These are phyloP conservation scores for Stomatorhinus ivindoensis DNA, from an alignment of 2,113 vertebrate genomes.

Conservation along the genomic window DNA sequence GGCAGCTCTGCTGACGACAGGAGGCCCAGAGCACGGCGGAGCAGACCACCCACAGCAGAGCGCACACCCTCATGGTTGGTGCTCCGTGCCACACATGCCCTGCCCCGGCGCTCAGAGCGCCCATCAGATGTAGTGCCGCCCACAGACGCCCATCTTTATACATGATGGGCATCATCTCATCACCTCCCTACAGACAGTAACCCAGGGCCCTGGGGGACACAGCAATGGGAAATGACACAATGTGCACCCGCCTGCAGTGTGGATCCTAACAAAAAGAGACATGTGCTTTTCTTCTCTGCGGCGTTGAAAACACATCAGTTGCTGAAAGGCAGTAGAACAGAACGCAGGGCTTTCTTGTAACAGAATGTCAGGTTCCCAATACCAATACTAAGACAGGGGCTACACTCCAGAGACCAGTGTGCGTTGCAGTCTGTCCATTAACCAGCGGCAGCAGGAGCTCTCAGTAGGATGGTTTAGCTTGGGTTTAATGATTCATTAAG, in stretches of 20 bases:
- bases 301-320: neutral
- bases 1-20: slow-evolving; percentile 35
- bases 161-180: neutral
- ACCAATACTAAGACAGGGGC: neutral
- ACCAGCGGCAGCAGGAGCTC: neutral
- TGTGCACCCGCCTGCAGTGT: slow-evolving; percentile 12
- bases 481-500: slow-evolving; percentile 38
- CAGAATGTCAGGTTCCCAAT: neutral
- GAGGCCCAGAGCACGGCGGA: neutral
- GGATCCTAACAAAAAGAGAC: slow-evolving; percentile 40
- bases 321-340: neutral
- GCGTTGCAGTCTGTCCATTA: neutral
- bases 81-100: neutral
- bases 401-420: neutral
- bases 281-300: neutral
- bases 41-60: slow-evolving; percentile 9
- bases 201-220: neutral
- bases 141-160: slow-evolving; percentile 14
- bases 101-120: neutral
- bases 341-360: neutral
- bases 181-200: neutral
- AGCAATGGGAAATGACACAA: neutral
- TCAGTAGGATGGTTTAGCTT: neutral
- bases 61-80: slow-evolving; percentile 16
- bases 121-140: neutral